Conservation (phyloP, 2,797 vertebrate species). For the Benthosema pterotum region DNA sequence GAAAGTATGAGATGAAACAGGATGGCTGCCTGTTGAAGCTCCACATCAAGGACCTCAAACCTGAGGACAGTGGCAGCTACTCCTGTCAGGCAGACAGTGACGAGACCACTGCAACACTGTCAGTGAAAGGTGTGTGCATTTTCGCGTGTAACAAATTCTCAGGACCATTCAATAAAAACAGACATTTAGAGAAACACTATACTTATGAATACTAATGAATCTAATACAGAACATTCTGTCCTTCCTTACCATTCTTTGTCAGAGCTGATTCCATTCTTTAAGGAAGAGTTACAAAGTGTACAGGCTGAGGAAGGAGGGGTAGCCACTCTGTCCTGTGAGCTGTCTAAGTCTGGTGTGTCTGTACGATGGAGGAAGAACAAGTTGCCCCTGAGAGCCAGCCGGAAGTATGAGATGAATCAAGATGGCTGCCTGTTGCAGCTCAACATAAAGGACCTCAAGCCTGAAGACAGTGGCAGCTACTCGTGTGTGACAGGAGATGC, state of each 20-base stretch:
- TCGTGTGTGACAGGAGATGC: conserved; percentile 69
- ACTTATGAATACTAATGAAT: no score
- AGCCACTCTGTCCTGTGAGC: conserved; percentile 70
- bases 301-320: conserved; percentile 66
- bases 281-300: conserved; percentile 54
- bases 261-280: conserved; percentile 49
- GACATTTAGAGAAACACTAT: no score
- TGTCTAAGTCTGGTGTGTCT: conserved; percentile 65
- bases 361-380: conserved; percentile 78
- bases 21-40: conserved; percentile 77
- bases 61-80: conserved; percentile 85
- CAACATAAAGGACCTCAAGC: conserved; percentile 77
- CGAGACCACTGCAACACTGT: conserved; percentile 56
- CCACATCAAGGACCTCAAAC: conserved; percentile 77
- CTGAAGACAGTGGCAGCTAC: conserved; percentile 85
- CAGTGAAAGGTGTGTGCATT: conserved; percentile 60
- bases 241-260: not conserved
- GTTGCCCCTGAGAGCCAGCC: conserved; percentile 70
- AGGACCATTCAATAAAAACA: no score
- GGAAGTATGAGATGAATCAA: conserved; percentile 73
- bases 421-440: conserved; percentile 77
- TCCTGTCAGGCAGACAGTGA: conserved; percentile 69
- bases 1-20: conserved; percentile 73
- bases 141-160: no score
- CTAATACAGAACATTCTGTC: no score